Evolutionary conservation across 2,888 invertebrate genomes (phyloP).

Genomic region (Habroteleia sp.): DNA sequence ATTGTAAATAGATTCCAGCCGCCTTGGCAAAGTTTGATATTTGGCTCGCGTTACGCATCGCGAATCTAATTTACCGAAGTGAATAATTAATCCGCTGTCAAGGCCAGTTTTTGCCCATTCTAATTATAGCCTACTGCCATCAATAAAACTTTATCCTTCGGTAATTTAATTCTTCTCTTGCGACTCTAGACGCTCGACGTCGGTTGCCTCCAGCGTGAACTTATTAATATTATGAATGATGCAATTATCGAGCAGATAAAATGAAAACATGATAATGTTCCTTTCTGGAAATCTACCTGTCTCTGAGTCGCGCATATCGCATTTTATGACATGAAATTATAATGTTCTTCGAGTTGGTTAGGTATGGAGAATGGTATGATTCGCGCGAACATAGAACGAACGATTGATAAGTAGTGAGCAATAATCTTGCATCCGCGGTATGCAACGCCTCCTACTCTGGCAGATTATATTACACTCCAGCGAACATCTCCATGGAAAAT

Average conservation of each 20-base stretch:
- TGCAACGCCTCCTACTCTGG: slow-evolving; percentile 16
- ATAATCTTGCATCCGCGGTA: slow-evolving; percentile 17
- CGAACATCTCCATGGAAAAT: slow-evolving; percentile 18
- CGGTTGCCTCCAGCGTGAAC: slow-evolving; percentile 7
- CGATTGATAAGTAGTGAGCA: slow-evolving; percentile 47
- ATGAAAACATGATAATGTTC: slow-evolving; percentile 16
- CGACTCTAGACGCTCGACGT: slow-evolving; percentile 13
- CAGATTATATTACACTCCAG: slow-evolving; percentile 19
- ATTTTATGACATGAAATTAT: slow-evolving; percentile 43
- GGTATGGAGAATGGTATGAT: slow-evolving; percentile 15
- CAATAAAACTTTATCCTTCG: slow-evolving; percentile 5
- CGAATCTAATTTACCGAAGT: slow-evolving; percentile 1
- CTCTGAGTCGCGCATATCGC: slow-evolving; percentile 17
- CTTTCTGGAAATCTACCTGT: slow-evolving; percentile 11
- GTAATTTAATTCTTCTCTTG: slow-evolving; percentile 20
- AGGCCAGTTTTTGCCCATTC: slow-evolving; percentile 5
- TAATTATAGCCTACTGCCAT: slow-evolving; percentile 5
- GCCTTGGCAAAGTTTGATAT: neutral
- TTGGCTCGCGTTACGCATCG: no score
- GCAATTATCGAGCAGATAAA: slow-evolving; percentile 24
- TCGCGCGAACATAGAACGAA: slow-evolving; percentile 11
- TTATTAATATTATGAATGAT: slow-evolving; percentile 29
- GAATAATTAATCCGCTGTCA: slow-evolving; percentile 7
- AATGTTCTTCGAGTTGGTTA: slow-evolving; percentile 25
- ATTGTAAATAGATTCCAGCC: neutral